phyloP scores from a whole-genome alignment of 1,140 invertebrate species.

The Drosophila murphyi region DNA sequence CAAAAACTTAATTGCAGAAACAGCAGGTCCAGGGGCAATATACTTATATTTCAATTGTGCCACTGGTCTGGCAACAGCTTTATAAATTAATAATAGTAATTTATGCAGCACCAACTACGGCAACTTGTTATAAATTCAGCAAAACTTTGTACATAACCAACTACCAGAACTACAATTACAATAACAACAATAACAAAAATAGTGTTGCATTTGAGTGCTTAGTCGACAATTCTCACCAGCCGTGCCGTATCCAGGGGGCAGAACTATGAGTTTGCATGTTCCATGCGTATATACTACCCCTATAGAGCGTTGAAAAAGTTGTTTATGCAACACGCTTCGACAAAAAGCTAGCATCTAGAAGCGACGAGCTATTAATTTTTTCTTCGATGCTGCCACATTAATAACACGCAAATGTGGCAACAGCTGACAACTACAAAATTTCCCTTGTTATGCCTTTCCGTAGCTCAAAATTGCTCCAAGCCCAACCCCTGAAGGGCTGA shows the following conservation, averaged over 20 bases:
- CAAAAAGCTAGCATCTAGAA: conserved; percentile 26
- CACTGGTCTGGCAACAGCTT: conserved; percentile 39
- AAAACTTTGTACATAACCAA: conserved; percentile 52
- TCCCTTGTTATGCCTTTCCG: conserved; percentile 17
- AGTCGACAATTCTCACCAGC: conserved; percentile 60
- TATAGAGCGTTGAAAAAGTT: conserved; percentile 29
- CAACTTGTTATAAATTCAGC: conserved; percentile 63
- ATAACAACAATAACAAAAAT: conserved; percentile 29
- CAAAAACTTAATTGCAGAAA: neutral
- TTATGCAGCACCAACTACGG: conserved; percentile 58
- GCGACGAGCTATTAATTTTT: conserved; percentile 45
- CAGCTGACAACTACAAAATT: conserved; percentile 29
- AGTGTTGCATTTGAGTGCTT: conserved; percentile 50
- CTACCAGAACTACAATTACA: conserved; percentile 29
- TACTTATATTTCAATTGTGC: conserved; percentile 47
- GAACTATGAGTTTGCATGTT: conserved; percentile 50
- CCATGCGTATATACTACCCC: no score
- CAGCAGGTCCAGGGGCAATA: neutral
- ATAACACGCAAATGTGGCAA: conserved; percentile 75
- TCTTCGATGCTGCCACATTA: conserved; percentile 56
- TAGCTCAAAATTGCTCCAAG: conserved; percentile 47
- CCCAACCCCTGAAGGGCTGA: conserved; percentile 56
- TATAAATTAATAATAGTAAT: conserved; percentile 73
- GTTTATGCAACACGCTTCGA: conserved; percentile 57
- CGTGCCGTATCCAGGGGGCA: conserved; percentile 35